Evolutionary conservation across 2,113 vertebrate species (phyloP).

Genomic region (Murina feae): DNA sequence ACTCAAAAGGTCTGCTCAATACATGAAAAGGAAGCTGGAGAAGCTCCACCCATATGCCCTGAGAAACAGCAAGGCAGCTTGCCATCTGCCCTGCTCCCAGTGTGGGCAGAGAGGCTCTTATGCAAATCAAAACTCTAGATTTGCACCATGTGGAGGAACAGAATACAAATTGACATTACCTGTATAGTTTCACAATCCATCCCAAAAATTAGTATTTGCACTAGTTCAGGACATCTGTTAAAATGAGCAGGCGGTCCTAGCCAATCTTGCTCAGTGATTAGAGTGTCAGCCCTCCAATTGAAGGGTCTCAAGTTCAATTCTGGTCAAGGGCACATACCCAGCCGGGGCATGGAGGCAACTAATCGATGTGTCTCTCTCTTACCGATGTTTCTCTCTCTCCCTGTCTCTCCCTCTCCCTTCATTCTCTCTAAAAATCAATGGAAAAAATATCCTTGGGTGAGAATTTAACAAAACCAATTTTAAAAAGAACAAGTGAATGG

Average conservation of each 20-base stretch:
- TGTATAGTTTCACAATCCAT: background rate
- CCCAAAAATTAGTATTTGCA: background rate
- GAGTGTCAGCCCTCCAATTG: too few species aligned
- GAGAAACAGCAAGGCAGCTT: background rate
- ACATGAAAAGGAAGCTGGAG: background rate
- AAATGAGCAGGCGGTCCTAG: background rate
- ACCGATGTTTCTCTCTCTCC: too few species aligned
- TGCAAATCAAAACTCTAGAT: background rate
- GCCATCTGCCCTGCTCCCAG: background rate
- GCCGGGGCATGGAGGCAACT: too few species aligned
- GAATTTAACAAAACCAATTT: too few species aligned
- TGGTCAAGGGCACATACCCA: too few species aligned
- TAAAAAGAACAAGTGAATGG: background rate
- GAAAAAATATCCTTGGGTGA: too few species aligned
- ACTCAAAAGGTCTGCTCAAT: background rate
- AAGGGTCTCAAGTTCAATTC: too few species aligned
- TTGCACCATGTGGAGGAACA: background rate
- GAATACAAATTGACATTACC: background rate
- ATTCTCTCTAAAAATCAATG: too few species aligned
- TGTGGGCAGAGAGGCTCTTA: background rate
- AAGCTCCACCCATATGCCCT: background rate
- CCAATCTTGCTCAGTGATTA: too few species aligned
- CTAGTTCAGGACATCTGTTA: background rate
- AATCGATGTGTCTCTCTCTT: too few species aligned
- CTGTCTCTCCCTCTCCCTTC: too few species aligned